Evolutionary conservation across 2,113 vertebrate species (phyloP).

Genomic region (Onychostruthus taczanowskii): DNA sequence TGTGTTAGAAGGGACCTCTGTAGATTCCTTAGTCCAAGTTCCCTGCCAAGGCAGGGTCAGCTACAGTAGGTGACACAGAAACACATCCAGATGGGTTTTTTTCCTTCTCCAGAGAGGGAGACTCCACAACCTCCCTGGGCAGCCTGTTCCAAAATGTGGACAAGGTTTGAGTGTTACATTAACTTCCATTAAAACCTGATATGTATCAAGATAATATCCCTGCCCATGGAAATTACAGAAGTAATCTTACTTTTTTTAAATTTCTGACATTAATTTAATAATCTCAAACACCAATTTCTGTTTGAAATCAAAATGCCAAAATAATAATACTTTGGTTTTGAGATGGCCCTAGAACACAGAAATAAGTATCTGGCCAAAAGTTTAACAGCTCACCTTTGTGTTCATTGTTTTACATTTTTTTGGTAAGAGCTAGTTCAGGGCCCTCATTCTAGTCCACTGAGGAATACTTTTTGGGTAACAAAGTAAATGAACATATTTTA

Average conservation of each 20-base stretch:
- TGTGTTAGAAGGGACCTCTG: neutral
- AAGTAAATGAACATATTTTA: neutral
- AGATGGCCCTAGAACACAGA: neutral
- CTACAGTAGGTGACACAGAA: neutral
- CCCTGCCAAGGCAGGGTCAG: neutral
- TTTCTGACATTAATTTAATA: neutral
- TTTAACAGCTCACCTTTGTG: neutral
- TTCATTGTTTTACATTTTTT: neutral
- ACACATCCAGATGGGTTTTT: neutral
- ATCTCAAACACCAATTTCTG: neutral
- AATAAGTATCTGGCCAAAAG: neutral
- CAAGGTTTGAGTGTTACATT: neutral
- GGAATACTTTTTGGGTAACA: neutral
- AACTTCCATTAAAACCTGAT: neutral
- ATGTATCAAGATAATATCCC: neutral
- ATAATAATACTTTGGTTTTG: neutral
- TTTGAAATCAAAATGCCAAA: neutral
- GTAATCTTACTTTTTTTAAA: neutral
- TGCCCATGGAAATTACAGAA: neutral
- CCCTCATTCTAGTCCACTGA: neutral
- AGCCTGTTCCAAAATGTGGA: neutral
- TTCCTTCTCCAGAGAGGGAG: too few species aligned
- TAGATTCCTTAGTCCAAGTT: neutral
- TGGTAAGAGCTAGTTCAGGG: neutral
- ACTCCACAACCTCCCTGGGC: accelerated